A percentile compares a stretch with the other conserved stretches of the same genome.
Conservation (phyloP, 1,140 invertebrate species). For the Drosophila arawakana region DNA sequence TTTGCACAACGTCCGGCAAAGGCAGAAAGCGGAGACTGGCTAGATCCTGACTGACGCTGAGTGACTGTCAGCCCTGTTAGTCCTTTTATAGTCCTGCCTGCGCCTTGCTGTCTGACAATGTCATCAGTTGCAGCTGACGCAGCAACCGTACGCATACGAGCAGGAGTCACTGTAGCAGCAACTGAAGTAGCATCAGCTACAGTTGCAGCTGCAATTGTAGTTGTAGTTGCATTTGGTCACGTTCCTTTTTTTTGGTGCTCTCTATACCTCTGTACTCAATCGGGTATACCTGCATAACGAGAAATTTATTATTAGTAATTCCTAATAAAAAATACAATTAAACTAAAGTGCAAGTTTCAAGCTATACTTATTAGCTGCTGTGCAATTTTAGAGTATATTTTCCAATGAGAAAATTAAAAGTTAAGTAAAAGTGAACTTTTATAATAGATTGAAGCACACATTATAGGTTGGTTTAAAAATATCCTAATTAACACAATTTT, state of each 20-base stretch:
- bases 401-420: too few species aligned
- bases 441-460: too few species aligned
- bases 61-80: conserved; percentile 76
- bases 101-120: conserved; percentile 77
- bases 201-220: conserved; percentile 26
- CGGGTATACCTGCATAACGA: background rate
- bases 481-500: too few species aligned
- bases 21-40: background rate
- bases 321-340: too few species aligned
- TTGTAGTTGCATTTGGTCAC: conserved; percentile 44
- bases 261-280: background rate
- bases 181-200: conserved; percentile 1
- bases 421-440: too few species aligned
- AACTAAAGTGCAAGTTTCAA: too few species aligned
- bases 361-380: too few species aligned
- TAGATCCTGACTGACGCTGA: conserved; percentile 68
- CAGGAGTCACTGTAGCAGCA: conserved; percentile 6
- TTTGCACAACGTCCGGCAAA: conserved; percentile 52
- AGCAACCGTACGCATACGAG: conserved; percentile 50
- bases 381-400: too few species aligned
- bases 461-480: too few species aligned
- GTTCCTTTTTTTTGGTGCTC: conserved; percentile 26
- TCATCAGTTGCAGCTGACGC: conserved; percentile 82
- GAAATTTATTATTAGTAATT: background rate
- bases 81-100: conserved; percentile 62